Base-by-base conservation (phyloP, 2,888 invertebrate genomes). In the Macrophya alboannulata region DNA sequence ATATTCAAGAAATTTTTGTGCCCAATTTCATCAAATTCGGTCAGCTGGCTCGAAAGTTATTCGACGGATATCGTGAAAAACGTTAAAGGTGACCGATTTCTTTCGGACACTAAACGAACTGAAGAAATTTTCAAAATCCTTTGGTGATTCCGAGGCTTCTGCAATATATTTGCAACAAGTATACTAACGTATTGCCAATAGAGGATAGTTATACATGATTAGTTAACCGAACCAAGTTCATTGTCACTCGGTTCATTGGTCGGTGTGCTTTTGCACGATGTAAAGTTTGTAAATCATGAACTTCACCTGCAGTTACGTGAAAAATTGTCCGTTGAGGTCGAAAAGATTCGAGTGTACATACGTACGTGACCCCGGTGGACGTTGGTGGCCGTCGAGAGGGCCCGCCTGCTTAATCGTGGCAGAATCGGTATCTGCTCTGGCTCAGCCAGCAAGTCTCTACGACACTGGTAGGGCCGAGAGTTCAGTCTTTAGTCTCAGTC, bases 391-490 rank as follows among this genome's bases (percentile, higher is more conserved):
- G 81, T 21, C 81, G 81, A 45, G 81, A 59, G 40, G 48, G 48
- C 31, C 77, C 37, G 45, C n/a, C 48, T 12, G 10, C 87, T 81
- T 85, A 89, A 90, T 88, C 88, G 88, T 88, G 87, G 90, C 87
- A 90, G 88, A 89, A 90, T 89, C 88, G 89, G 90, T 90, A 90
- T 89, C 87, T 87, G 88, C 86, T 87, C 88, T 68, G 45, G 68
- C 83, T 83, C 88, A 87, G 88, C 88, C 89, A 88, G 86, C 87
- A 86, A 86, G 86, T 62, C 86, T 87, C 82, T 40, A 68, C 81
- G 72, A 88, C 90, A 88, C 89, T 89, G 91, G 89, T 91, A 91
- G 90, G 90, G 91, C 89, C 85, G 89, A 88, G 89, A 90, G 89
- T 88, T 90, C 89, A 89, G 88, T 88, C 89, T 89, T 89, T 88